These are phyloP conservation scores for Oreochromis niloticus DNA, from an alignment of 2,113 vertebrate species.

Conservation along the genomic window DNA sequence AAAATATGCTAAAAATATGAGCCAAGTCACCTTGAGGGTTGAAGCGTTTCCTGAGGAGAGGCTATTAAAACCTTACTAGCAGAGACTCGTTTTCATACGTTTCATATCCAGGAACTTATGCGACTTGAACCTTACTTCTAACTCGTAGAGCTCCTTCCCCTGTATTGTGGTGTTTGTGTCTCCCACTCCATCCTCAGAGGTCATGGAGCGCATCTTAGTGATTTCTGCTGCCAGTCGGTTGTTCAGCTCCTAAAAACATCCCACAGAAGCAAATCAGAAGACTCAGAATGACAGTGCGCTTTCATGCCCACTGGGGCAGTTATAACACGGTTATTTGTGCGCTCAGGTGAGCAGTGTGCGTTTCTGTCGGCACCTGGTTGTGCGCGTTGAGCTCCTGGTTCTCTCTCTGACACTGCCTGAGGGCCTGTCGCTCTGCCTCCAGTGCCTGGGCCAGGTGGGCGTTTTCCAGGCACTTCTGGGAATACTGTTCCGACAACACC, in stretches of 20 bases:
- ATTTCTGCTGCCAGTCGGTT: constrained; percentile 79
- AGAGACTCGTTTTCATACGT: not conserved
- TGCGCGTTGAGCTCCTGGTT: constrained; percentile 82
- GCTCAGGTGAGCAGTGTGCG: not conserved
- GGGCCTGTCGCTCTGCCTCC: constrained; percentile 79
- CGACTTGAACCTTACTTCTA: constrained; percentile 63
- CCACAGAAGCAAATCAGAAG: not conserved
- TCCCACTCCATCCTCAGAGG: constrained; percentile 62
- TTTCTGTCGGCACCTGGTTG: constrained; percentile 70
- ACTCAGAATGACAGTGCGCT: not conserved
- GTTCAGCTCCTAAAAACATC: constrained; percentile 71
- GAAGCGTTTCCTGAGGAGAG: not conserved
- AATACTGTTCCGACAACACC: constrained; percentile 81
- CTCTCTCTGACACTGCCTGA: constrained; percentile 79
- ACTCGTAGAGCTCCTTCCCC: constrained; percentile 78
- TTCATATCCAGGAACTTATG: not conserved
- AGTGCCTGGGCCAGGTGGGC: constrained; percentile 79
- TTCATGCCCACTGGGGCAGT: not conserved
- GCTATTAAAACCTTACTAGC: not conserved
- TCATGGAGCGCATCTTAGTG: constrained; percentile 78
- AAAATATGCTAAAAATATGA: not conserved
- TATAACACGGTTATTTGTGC: not conserved
- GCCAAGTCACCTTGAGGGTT: not conserved
- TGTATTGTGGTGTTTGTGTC: constrained; percentile 61
- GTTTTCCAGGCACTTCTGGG: constrained; percentile 81